Evolutionary conservation across 2,888 invertebrate species (phyloP).

Genomic region (Leptarthrus brevirostris): DNA sequence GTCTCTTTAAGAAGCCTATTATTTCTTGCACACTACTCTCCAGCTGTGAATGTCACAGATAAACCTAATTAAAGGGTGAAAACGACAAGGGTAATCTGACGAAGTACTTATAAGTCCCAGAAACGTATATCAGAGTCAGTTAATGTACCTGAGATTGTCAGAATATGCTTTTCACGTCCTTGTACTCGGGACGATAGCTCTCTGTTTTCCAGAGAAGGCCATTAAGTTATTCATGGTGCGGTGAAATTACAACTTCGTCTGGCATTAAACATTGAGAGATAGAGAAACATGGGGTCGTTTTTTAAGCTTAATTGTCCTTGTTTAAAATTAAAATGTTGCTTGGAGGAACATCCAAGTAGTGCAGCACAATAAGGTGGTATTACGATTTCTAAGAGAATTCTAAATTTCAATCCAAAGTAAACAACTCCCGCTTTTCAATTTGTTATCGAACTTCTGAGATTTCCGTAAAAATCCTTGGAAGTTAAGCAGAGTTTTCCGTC

Average conservation of each 20-base stretch:
- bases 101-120: conserved; percentile 16
- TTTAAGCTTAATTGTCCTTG: conserved; percentile 3
- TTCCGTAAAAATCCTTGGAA: neutral
- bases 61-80: conserved; percentile 19
- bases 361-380: neutral
- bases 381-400: neutral
- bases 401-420: neutral
- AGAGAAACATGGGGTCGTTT: conserved; percentile 1
- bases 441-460: conserved; percentile 10
- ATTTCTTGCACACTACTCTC: neutral
- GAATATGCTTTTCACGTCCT: conserved; percentile 6
- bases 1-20: neutral
- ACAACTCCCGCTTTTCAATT: neutral
- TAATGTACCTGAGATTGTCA: conserved; percentile 14
- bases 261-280: conserved; percentile 19
- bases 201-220: neutral
- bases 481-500: neutral
- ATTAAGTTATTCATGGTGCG: conserved; percentile 9
- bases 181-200: conserved; percentile 1
- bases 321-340: neutral
- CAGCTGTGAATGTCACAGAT: conserved; percentile 20
- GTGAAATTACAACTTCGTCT: neutral
- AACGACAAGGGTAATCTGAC: conserved; percentile 11
- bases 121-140: neutral
- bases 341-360: neutral